These are phyloP conservation scores for Polietes domitor DNA, from an alignment of 2,888 invertebrate genomes.

Conservation along the genomic window DNA sequence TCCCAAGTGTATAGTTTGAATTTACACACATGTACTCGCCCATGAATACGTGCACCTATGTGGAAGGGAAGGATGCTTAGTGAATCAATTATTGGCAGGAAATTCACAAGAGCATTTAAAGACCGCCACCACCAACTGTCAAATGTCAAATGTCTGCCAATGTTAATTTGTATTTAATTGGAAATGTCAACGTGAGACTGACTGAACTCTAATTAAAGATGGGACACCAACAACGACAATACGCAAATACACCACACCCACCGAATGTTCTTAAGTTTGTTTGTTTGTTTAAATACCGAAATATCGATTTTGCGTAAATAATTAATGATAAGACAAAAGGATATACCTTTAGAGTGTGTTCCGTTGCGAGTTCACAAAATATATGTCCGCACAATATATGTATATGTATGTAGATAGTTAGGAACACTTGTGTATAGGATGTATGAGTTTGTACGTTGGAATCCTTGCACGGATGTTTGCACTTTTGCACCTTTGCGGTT, in stretches of 20 bases:
- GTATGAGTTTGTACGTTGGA: constrained; percentile 26
- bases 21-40: too few species aligned
- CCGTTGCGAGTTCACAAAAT: background rate
- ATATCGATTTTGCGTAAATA: constrained; percentile 7
- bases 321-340: constrained; percentile 3
- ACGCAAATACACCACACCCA: background rate
- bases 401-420: background rate
- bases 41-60: too few species aligned
- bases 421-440: constrained; percentile 5
- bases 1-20: too few species aligned
- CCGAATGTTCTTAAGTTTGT: background rate
- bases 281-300: background rate
- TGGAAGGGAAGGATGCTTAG: too few species aligned
- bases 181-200: constrained; percentile 48
- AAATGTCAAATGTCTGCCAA: constrained; percentile 22
- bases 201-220: constrained; percentile 36
- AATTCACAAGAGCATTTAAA: background rate
- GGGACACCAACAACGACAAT: background rate
- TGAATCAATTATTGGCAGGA: background rate
- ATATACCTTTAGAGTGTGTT: background rate
- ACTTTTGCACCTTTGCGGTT: background rate
- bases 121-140: constrained; percentile 7
- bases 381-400: too few species aligned
- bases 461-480: constrained; percentile 2
- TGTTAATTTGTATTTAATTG: constrained; percentile 39